Conservation (phyloP, 1,140 invertebrate species). For the Pogonomyrmex barbatus region DNA sequence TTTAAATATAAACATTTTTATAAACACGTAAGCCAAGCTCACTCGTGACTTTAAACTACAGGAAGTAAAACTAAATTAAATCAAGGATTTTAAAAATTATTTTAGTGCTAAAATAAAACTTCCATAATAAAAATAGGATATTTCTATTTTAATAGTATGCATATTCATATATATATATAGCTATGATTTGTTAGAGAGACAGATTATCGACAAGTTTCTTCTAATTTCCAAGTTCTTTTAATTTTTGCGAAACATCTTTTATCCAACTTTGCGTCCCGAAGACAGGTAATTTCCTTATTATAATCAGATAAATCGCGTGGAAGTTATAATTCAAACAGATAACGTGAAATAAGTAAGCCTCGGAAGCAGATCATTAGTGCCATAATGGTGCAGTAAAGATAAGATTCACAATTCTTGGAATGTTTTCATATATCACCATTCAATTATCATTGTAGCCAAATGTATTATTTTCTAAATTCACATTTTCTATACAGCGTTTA, state of each 20-base stretch:
- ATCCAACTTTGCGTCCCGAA: slow-evolving; percentile 22
- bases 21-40: background rate
- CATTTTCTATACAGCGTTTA: background rate
- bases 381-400: slow-evolving; percentile 58
- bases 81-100: background rate
- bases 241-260: slow-evolving; percentile 19
- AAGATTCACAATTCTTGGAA: slow-evolving; percentile 38
- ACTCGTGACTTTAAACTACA: background rate
- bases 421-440: slow-evolving; percentile 53
- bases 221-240: background rate
- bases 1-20: background rate
- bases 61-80: background rate
- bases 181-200: background rate
- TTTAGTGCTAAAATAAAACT: background rate
- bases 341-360: slow-evolving; percentile 42
- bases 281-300: slow-evolving; percentile 44
- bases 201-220: background rate
- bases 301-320: slow-evolving; percentile 52
- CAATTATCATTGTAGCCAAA: slow-evolving; percentile 15
- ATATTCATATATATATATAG: background rate
- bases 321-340: slow-evolving; percentile 57
- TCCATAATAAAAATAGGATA: background rate
- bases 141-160: background rate
- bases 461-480: background rate
- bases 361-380: slow-evolving; percentile 55